Evolutionary conservation across 1,140 invertebrate species (phyloP).

Genomic region (Macrosteles quadrilineatus): DNA sequence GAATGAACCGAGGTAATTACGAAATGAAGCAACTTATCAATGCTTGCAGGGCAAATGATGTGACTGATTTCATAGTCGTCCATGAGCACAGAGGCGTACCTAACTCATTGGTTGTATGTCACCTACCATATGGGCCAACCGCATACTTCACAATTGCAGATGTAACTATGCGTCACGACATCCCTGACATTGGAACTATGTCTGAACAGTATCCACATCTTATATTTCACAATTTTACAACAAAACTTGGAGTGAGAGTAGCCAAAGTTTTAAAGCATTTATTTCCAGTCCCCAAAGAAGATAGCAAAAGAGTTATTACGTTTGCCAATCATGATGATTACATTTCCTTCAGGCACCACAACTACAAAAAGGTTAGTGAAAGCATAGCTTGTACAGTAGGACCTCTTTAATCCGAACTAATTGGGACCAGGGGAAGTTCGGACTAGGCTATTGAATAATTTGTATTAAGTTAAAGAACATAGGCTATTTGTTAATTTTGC

Average conservation of each 20-base stretch:
- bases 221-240: conserved; percentile 96
- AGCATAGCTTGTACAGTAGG: too few relatives aligned
- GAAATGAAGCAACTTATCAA: conserved; percentile 93
- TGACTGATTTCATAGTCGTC: conserved; percentile 95
- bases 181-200: conserved; percentile 94
- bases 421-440: too few relatives aligned
- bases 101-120: conserved; percentile 88
- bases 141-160: conserved; percentile 95
- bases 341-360: conserved; percentile 95
- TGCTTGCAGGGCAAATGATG: conserved; percentile 92
- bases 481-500: too few relatives aligned
- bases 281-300: conserved; percentile 93
- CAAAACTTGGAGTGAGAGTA: conserved; percentile 78
- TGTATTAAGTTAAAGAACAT: too few relatives aligned
- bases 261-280: conserved; percentile 88
- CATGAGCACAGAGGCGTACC: conserved; percentile 91
- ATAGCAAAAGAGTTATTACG: conserved; percentile 87
- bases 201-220: conserved; percentile 98
- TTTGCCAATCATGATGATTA: conserved; percentile 98
- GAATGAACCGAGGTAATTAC: conserved; percentile 97
- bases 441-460: too few relatives aligned
- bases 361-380: conserved; percentile 74
- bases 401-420: too few relatives aligned
- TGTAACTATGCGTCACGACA: conserved; percentile 97
- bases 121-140: conserved; percentile 97